Percentiles rank a stretch among this genome's conserved stretches.
These are phyloP conservation scores for Agonopterix heracliana DNA, from an alignment of 2,888 invertebrate genomes.

Conservation along the genomic window DNA sequence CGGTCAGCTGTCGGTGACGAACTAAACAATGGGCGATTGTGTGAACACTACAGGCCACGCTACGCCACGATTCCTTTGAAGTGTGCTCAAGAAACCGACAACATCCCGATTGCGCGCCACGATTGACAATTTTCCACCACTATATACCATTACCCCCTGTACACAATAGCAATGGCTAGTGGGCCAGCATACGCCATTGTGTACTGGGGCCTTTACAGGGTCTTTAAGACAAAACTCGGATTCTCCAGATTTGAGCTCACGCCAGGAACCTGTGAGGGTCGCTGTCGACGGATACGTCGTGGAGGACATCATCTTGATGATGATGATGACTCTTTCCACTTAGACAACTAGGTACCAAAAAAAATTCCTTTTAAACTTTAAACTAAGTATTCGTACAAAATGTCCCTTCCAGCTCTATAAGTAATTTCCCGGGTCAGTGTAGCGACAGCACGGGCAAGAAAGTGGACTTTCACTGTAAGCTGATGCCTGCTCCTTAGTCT, in stretches of 20 bases:
- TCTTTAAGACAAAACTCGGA: too few relatives aligned
- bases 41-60: constrained; percentile 15
- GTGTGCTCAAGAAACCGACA: constrained; percentile 20
- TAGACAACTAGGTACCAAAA: too few relatives aligned
- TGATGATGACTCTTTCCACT: too few relatives aligned
- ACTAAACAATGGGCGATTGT: constrained; percentile 8
- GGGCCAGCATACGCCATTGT: constrained; percentile 11
- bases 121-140: constrained; percentile 14
- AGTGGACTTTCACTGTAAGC: constrained; percentile 70
- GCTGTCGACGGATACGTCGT: too few relatives aligned
- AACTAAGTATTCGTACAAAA: not conserved
- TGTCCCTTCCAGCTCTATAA: constrained; percentile 38
- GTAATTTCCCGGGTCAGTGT: constrained; percentile 34
- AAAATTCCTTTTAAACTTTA: not conserved
- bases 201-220: constrained; percentile 10
- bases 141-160: constrained; percentile 14
- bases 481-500: constrained; percentile 62
- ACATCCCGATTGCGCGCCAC: constrained; percentile 4
- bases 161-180: constrained; percentile 16
- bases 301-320: too few relatives aligned
- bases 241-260: too few relatives aligned
- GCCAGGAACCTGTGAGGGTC: too few relatives aligned
- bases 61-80: constrained; percentile 20
- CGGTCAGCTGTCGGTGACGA: constrained; percentile 14
- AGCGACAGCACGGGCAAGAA: constrained; percentile 57